A percentile compares a stretch with the other conserved stretches of the same genome.
Conservation (phyloP, 1,140 invertebrate genomes). For the Eupeodes corollae region DNA sequence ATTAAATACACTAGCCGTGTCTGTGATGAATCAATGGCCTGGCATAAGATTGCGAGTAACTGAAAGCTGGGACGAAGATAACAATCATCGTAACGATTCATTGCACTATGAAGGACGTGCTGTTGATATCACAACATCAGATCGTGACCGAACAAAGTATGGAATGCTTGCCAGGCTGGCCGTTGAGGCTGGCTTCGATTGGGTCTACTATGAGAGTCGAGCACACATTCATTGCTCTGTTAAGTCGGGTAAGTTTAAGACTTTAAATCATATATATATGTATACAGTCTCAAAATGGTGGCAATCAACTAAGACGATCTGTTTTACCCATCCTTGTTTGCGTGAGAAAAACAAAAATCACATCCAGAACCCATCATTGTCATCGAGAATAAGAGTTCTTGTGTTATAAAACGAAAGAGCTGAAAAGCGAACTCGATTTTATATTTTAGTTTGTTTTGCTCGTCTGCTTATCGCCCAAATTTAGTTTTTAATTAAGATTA, state of each 20-base stretch:
- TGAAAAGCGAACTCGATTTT: too few relatives aligned
- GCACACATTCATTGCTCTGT: slow-evolving; percentile 95
- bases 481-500: too few relatives aligned
- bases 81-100: slow-evolving; percentile 63
- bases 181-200: slow-evolving; percentile 94
- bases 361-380: too few relatives aligned
- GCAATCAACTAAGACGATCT: too few relatives aligned
- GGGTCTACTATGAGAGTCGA: slow-evolving; percentile 93
- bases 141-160: slow-evolving; percentile 83
- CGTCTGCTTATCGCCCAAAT: too few relatives aligned
- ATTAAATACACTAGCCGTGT: slow-evolving; percentile 85
- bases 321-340: too few relatives aligned
- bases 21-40: slow-evolving; percentile 97
- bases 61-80: slow-evolving; percentile 89
- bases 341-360: too few relatives aligned
- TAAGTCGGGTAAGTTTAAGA: slow-evolving; percentile 74
- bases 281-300: too few relatives aligned
- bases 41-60: slow-evolving; percentile 83
- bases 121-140: slow-evolving; percentile 89
- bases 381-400: too few relatives aligned
- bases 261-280: too few relatives aligned
- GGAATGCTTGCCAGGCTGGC: slow-evolving; percentile 92
- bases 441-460: too few relatives aligned
- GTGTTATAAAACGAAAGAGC: too few relatives aligned
- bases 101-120: slow-evolving; percentile 93